phyloP scores from a whole-genome alignment of 2,888 invertebrate species.

The Morpho helenor region DNA sequence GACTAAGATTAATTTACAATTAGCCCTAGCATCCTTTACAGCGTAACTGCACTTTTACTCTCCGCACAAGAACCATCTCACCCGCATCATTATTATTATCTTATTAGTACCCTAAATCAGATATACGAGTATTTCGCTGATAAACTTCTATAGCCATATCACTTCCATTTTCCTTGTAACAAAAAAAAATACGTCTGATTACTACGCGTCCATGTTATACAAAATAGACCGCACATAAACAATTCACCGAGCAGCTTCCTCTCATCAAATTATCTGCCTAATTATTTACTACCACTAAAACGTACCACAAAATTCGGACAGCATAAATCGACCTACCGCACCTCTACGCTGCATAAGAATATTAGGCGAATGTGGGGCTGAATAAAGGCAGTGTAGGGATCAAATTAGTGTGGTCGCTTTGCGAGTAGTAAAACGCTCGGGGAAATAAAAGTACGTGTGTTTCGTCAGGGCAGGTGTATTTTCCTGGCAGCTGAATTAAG shows the following conservation, averaged over 20 bases:
- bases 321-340: constrained; percentile 50
- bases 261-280: constrained; percentile 76
- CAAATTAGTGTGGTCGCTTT: constrained; percentile 54
- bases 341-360: constrained; percentile 32
- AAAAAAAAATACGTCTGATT: constrained; percentile 18
- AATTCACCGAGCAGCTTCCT: constrained; percentile 51
- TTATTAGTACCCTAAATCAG: no score
- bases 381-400: constrained; percentile 45
- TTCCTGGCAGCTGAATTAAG: constrained; percentile 44
- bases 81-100: no score
- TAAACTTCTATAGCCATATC: no score
- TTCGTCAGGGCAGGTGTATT: constrained; percentile 61
- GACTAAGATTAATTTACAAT: no score
- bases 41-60: no score
- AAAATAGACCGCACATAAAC: constrained; percentile 63
- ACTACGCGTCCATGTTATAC: constrained; percentile 41
- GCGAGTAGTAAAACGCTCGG: constrained; percentile 56
- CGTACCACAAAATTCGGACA: constrained; percentile 54
- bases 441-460: constrained; percentile 61
- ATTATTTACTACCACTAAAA: constrained; percentile 76
- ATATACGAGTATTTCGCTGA: no score
- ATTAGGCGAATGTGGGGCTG: constrained; percentile 30
- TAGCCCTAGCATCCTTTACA: no score
- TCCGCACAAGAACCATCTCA: no score
- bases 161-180: no score